phyloP scores from a whole-genome alignment of 2,797 vertebrate species.

The Brachymystax lenok region DNA sequence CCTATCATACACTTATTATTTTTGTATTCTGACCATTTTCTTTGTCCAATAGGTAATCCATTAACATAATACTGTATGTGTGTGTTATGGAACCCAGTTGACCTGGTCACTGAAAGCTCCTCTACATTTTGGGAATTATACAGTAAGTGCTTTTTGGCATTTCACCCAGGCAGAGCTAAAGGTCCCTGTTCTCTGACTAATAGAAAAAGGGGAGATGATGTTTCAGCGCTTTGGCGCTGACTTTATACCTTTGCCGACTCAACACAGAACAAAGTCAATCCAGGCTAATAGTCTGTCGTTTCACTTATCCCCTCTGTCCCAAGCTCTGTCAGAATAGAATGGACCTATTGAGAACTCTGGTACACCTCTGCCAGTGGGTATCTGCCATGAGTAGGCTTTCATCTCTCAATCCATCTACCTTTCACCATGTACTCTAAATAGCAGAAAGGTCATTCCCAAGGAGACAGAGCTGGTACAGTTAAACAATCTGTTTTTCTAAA shows the following conservation, averaged over 20 bases:
- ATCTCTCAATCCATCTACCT: slow-evolving; percentile 19
- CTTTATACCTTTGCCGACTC: too few relatives aligned
- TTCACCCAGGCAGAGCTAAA: background rate
- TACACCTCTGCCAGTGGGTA: slow-evolving; percentile 34
- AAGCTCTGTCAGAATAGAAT: slow-evolving; percentile 39
- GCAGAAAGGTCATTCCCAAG: slow-evolving; percentile 31
- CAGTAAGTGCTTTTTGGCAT: too few relatives aligned
- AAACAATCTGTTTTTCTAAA: background rate
- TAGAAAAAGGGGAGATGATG: background rate
- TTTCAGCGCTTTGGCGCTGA: too few relatives aligned
- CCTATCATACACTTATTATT: too few relatives aligned
- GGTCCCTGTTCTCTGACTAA: background rate
- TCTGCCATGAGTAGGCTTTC: slow-evolving; percentile 43
- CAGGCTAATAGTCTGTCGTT: slow-evolving; percentile 53
- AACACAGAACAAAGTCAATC: slow-evolving; percentile 28
- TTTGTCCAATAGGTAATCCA: too few relatives aligned
- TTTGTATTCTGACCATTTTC: too few relatives aligned
- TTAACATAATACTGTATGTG: too few relatives aligned
- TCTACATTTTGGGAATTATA: too few relatives aligned
- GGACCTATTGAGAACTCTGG: slow-evolving; percentile 31
- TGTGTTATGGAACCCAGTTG: too few relatives aligned
- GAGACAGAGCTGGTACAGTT: background rate
- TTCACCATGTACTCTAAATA: slow-evolving; percentile 18
- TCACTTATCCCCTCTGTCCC: slow-evolving; percentile 38
- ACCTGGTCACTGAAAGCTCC: too few relatives aligned